phyloP scores from a whole-genome alignment of 2,113 vertebrate species.

The Phodopus roborovskii region DNA sequence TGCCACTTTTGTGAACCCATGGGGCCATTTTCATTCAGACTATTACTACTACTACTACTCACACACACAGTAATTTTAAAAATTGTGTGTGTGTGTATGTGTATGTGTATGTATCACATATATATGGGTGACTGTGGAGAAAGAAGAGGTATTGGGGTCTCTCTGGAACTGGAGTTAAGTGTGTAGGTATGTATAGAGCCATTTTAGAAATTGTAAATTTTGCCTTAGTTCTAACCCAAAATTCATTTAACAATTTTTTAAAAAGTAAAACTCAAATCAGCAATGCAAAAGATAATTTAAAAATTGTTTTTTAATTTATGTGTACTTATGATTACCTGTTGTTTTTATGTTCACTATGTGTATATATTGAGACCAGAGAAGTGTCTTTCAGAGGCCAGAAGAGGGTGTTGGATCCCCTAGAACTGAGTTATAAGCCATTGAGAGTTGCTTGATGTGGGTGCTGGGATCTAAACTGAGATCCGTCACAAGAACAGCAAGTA shows the following conservation, averaged over 20 bases:
- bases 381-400: background rate
- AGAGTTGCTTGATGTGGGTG: background rate
- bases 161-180: background rate
- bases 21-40: background rate
- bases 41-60: too few relatives aligned
- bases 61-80: too few relatives aligned
- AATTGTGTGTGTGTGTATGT: background rate
- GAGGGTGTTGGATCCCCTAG: background rate
- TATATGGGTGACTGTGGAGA: background rate
- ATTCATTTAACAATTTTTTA: background rate
- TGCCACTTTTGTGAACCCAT: too few relatives aligned
- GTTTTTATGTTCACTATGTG: background rate
- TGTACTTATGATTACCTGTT: background rate
- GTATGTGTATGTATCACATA: background rate
- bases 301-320: background rate
- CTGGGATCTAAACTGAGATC: background rate
- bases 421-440: background rate
- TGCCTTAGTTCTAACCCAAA: background rate
- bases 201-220: background rate
- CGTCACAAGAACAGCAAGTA: background rate
- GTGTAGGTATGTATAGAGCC: background rate
- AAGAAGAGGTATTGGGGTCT: background rate
- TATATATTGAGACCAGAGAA: background rate
- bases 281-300: background rate
- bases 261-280: background rate